Evolutionary conservation across 30 jellyfish, hydroid and myxozoan genomes (phyloP).

Genomic region (Calvadosia cruxmelitensis): DNA sequence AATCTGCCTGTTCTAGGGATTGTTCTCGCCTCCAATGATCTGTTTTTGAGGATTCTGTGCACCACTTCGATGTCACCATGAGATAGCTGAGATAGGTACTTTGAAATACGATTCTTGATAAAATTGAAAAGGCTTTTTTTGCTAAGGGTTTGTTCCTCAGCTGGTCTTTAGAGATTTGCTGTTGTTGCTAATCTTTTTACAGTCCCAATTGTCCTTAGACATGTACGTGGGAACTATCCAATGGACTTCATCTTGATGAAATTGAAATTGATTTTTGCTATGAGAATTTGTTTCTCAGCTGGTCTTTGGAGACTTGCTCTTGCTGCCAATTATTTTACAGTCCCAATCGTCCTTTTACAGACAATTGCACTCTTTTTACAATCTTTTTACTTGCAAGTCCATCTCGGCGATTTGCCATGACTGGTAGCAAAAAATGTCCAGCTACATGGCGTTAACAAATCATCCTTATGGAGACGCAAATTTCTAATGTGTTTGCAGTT

Average conservation of each 20-base stretch:
- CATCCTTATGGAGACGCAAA: conserved; percentile 34
- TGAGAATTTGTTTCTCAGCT: conserved; percentile 19
- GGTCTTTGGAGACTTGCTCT: conserved; percentile 54
- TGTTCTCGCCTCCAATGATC: conserved; percentile 22
- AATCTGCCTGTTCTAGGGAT: conserved; percentile 38
- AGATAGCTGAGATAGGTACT: no score
- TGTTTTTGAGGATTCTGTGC: conserved; percentile 5
- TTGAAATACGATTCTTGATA: conserved; percentile 13
- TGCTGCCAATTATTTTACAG: conserved; percentile 19
- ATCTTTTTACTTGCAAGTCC: no score
- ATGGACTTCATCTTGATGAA: no score
- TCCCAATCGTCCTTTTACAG: conserved; percentile 8
- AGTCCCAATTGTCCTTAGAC: no score
- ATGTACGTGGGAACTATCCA: no score
- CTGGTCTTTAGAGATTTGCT: conserved; percentile 35
- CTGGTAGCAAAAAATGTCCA: conserved; percentile 61
- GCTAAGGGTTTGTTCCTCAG: conserved; percentile 19
- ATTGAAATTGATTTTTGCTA: conserved; percentile 19
- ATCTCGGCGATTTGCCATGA: conserved; percentile 72
- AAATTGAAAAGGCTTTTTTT: conserved; percentile 6
- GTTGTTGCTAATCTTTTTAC: conserved; percentile 15
- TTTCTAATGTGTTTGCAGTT: conserved; percentile 35
- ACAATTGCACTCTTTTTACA: no score
- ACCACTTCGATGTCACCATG: conserved; percentile 4
- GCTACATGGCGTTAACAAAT: conserved; percentile 35